Evolutionary conservation across 2,797 vertebrate genomes (phyloP), one percentile per base, ranked within the genome.

Genomic region (Cygnus olor): DNA sequence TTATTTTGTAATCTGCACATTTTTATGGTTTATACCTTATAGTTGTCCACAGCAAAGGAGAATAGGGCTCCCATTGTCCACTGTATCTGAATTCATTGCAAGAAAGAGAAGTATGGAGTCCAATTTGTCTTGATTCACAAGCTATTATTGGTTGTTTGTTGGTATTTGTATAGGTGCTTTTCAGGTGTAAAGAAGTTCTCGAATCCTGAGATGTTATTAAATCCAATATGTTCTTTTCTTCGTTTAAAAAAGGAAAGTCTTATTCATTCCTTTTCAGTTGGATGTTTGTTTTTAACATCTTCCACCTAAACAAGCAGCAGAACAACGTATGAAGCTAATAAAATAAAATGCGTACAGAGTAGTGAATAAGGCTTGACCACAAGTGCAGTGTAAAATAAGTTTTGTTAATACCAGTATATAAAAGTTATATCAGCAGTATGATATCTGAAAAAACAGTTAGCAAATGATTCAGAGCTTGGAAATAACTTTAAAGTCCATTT

Each of bases 391-490:
- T 28, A 74, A 40, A 94, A 57, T 49, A 77, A 74, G 11, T 74
- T 88, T 10, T 30, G 27, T 72, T 88, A 89, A 83, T 65, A n/a
- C 24, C 28, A 58, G 6, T 24, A 24, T 42, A 28, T 71, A 32
- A 51, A 66, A 76, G n/a, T 4, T 63, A 1, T 18, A 83, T 80
- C 72, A 78, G 34, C 32, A 70, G n/a, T 6, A 20, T 27, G 32
- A 11, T 47, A 32, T 72, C 71, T 76, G 38, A 91, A 65, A 68
- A 79, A 60, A 40, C 12, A 77, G 60, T 53, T 36, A 80, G 24
- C 8, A 93, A 88, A 61, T 19, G 20, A 85, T 36, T 87, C 89
- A 68, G 61, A 85, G 18, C 57, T 56, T 71, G 36, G 28, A 88
- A 93, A 80, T 83, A 22, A 83, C 54, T 74, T 65, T 45, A 65